A percentile compares a stretch with the other conserved stretches of the same genome.
Evolutionary conservation across 2,888 invertebrate genomes (phyloP).

Genomic region (Nemoura dubitans): DNA sequence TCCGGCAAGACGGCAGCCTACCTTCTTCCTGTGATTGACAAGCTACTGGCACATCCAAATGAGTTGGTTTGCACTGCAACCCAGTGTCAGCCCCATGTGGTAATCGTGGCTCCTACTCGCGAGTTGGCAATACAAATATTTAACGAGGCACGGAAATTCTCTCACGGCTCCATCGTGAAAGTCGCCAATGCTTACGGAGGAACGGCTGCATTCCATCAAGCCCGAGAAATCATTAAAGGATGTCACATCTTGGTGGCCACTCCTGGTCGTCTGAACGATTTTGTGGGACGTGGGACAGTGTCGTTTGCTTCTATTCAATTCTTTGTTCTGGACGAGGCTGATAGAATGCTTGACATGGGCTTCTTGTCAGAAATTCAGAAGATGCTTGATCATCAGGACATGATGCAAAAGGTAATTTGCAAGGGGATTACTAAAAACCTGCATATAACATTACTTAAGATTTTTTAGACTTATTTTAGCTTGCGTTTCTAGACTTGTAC

Average conservation of each 20-base stretch:
- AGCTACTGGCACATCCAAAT: slow-evolving; percentile 67
- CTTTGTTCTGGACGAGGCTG: slow-evolving; percentile 82
- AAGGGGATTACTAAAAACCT: background rate
- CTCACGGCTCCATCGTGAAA: slow-evolving; percentile 76
- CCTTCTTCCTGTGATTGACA: slow-evolving; percentile 86
- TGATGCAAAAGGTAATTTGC: slow-evolving; percentile 66
- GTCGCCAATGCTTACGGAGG: slow-evolving; percentile 87
- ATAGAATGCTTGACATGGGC: slow-evolving; percentile 81
- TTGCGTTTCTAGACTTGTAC: too few relatives aligned
- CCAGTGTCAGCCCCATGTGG: slow-evolving; percentile 76
- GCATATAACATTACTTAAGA: too few relatives aligned
- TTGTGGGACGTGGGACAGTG: slow-evolving; percentile 67
- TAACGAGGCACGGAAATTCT: slow-evolving; percentile 85
- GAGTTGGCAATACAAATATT: slow-evolving; percentile 91
- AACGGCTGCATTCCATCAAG: slow-evolving; percentile 79
- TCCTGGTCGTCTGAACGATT: slow-evolving; percentile 75
- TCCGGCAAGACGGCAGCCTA: slow-evolving; percentile 98
- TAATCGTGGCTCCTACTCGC: slow-evolving; percentile 91
- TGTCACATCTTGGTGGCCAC: slow-evolving; percentile 78
- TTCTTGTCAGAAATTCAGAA: slow-evolving; percentile 67
- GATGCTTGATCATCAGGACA: slow-evolving; percentile 67
- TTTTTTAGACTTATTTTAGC: too few relatives aligned
- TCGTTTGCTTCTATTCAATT: slow-evolving; percentile 67
- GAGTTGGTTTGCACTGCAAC: slow-evolving; percentile 59
- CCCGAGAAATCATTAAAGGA: slow-evolving; percentile 66